A percentile compares a stretch with the other conserved stretches of the same genome.
Evolutionary conservation across 2,797 vertebrate genomes (phyloP).

Genomic region (Cirrhinus molitorella): DNA sequence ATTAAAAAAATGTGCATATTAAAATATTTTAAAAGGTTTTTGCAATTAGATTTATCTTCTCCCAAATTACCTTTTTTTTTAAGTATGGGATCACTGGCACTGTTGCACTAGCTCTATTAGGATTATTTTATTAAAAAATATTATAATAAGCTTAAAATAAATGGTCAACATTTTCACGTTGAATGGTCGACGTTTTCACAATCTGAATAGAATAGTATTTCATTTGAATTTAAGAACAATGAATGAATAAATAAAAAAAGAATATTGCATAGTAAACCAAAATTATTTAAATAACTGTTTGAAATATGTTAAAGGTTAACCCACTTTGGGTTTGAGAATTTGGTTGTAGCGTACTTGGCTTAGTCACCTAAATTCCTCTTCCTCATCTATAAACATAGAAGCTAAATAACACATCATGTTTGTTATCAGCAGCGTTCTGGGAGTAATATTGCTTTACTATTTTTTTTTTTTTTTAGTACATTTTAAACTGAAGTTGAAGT

Average conservation of each 20-base stretch:
- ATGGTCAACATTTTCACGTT: no score
- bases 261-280: not conserved
- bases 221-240: not conserved
- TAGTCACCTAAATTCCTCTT: not conserved
- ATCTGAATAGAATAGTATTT: not conserved
- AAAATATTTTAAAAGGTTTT: not conserved
- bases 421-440: conserved; percentile 44
- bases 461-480: conserved; percentile 33
- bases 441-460: conserved; percentile 44
- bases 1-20: not conserved
- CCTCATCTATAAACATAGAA: not conserved
- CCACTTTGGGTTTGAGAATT: not conserved
- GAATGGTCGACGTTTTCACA: no score
- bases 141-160: conserved; percentile 14
- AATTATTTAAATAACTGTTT: not conserved
- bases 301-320: not conserved
- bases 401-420: conserved; percentile 21
- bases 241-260: no score
- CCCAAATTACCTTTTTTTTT: not conserved
- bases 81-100: not conserved
- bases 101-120: not conserved
- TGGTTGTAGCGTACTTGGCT: not conserved
- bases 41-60: conserved; percentile 23
- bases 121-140: conserved; percentile 4
- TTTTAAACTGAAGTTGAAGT: conserved; percentile 44